These are phyloP conservation scores for Griposia aprilina DNA, from an alignment of 2,888 invertebrate species.

Conservation along the genomic window DNA sequence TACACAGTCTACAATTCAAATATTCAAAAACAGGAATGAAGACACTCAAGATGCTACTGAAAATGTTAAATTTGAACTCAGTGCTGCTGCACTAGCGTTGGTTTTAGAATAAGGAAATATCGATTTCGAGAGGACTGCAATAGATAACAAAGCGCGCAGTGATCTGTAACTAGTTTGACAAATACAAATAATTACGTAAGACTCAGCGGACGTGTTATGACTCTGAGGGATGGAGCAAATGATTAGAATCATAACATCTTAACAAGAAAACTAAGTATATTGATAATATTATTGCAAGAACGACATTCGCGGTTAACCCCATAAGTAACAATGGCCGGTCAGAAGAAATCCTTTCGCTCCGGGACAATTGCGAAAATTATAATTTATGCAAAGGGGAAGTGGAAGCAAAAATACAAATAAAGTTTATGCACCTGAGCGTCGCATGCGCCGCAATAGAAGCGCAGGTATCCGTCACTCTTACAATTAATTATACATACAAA, in stretches of 20 bases:
- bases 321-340: conserved; percentile 45
- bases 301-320: conserved; percentile 16
- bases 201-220: conserved; percentile 55
- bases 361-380: conserved; percentile 81
- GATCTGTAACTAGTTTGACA: conserved; percentile 87
- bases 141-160: conserved; percentile 86
- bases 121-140: conserved; percentile 78
- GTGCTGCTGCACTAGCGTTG: conserved; percentile 69
- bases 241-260: not conserved
- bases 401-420: conserved; percentile 86
- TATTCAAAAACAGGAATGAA: conserved; percentile 52
- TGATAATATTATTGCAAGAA: not conserved
- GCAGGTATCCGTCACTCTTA: conserved; percentile 78
- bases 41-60: conserved; percentile 70
- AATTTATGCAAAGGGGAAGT: conserved; percentile 90
- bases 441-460: conserved; percentile 76
- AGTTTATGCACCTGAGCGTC: conserved; percentile 88
- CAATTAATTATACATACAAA: conserved; percentile 87
- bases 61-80: conserved; percentile 76
- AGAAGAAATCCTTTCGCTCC: conserved; percentile 63
- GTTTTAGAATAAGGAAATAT: conserved; percentile 67
- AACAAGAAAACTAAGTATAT: not conserved
- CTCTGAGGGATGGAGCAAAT: conserved; percentile 50
- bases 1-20: conserved; percentile 53
- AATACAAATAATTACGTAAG: conserved; percentile 79